Conservation (phyloP, 2,888 invertebrate genomes). For the Alcis repandata region DNA sequence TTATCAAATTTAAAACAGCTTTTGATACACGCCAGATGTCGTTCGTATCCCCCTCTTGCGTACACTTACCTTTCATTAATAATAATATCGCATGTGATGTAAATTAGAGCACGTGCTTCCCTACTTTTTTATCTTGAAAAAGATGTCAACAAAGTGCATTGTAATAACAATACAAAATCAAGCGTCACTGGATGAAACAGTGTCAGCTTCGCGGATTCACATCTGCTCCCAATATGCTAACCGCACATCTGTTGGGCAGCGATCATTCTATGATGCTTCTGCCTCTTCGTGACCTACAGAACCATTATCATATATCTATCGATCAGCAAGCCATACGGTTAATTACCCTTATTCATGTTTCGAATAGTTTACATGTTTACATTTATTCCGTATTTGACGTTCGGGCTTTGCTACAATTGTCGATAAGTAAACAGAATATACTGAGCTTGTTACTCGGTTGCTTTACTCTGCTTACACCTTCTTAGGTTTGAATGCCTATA, state of each 20-base stretch:
- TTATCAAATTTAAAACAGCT: slow-evolving; percentile 78
- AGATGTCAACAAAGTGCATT: slow-evolving; percentile 43
- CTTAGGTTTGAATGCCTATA: neutral
- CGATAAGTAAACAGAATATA: slow-evolving; percentile 1
- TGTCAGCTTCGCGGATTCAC: slow-evolving; percentile 66
- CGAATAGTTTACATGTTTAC: slow-evolving; percentile 72
- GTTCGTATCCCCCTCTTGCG: slow-evolving; percentile 54
- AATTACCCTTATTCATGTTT: slow-evolving; percentile 82
- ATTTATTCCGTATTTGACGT: slow-evolving; percentile 56
- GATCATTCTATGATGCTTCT: slow-evolving; percentile 50
- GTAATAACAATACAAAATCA: slow-evolving; percentile 52
- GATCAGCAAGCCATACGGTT: slow-evolving; percentile 70
- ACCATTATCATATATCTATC: slow-evolving; percentile 56
- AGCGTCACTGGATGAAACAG: slow-evolving; percentile 59
- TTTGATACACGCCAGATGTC: slow-evolving; percentile 80
- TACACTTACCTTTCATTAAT: slow-evolving; percentile 25
- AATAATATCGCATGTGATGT: slow-evolving; percentile 26
- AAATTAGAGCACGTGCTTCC: slow-evolving; percentile 24
- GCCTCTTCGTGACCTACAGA: slow-evolving; percentile 70
- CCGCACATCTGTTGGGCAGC: slow-evolving; percentile 75
- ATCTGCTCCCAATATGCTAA: slow-evolving; percentile 74
- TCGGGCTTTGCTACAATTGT: slow-evolving; percentile 49
- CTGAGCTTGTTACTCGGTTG: neutral
- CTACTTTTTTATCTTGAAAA: slow-evolving; percentile 4
- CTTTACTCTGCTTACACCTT: neutral